Conservation (phyloP, 35 echinoderm and acorn worm genomes). For the Strongylocentrotus purpuratus region DNA sequence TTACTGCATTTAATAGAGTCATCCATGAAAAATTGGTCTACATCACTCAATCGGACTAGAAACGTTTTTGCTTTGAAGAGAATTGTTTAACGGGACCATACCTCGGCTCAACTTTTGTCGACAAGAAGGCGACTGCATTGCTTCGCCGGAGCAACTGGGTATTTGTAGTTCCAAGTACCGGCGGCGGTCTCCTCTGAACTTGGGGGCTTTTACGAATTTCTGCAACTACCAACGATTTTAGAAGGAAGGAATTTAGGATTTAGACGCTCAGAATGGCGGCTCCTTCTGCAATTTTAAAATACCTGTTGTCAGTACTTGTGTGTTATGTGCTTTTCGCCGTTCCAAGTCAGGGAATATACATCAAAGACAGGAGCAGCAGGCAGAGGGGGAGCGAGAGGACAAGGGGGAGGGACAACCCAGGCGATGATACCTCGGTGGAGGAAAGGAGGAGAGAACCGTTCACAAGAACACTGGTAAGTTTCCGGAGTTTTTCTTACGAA, state of each 20-base stretch:
- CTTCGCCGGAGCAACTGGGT: background rate
- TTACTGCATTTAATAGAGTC: background rate
- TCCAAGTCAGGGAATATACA: slow-evolving; percentile 27
- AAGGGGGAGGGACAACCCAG: background rate
- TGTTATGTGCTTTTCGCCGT: slow-evolving; percentile 29
- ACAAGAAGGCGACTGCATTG: background rate
- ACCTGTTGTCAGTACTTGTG: slow-evolving; percentile 10
- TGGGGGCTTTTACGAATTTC: slow-evolving; percentile 1
- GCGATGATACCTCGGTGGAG: background rate
- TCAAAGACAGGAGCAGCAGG: slow-evolving; percentile 21
- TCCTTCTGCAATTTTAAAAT: slow-evolving; percentile 32
- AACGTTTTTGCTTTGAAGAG: background rate
- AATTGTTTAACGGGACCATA: background rate
- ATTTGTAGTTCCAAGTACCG: slow-evolving; percentile 9
- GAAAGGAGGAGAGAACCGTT: slow-evolving; percentile 44
- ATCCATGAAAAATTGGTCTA: background rate
- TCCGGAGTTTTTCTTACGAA: no score
- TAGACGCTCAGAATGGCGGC: background rate
- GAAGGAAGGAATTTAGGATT: slow-evolving; percentile 35
- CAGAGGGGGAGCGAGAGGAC: background rate
- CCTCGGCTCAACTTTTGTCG: background rate
- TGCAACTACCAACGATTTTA: slow-evolving; percentile 5
- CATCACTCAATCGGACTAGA: background rate
- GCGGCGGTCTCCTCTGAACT: slow-evolving; percentile 19
- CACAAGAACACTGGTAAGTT: slow-evolving; percentile 39